Evolutionary conservation across 64 coral and sea anemone species (phyloP), one percentile per base, ranked within the genome.

Genomic region (Stichodactyla helianthus): DNA sequence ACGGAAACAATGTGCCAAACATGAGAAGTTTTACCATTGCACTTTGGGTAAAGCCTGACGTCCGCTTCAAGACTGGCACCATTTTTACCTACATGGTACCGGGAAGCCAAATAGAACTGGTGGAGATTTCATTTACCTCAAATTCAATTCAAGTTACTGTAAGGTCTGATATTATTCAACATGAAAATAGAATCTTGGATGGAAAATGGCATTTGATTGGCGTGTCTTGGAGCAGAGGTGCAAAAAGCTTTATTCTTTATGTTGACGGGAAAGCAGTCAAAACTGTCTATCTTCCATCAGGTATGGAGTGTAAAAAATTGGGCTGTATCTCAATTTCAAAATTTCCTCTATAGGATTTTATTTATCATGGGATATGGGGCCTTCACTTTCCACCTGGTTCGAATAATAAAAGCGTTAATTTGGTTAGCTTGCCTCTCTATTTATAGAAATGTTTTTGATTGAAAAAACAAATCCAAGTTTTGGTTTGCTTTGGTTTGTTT

Each of bases 81-180:
- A 54, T 93, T 44, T 86, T 93, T 58, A 93, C 79, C 20, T 93
- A 93, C 51, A 88, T 83, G 22, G 71, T 89, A 28, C 86, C 82
- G 53, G 57, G 20, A 15, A 52, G 62, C 31, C 35, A 58, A 59
- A 18, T 53, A 2, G 87, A 93, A 82, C 50, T 54, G 20, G 85
- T 93, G 31, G 74, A 88, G 55, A 51, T 93, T 18, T 93, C 87
- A 53, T 93, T 93, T 50, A 86, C 86, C 12, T 1, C 68, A 12
- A 74, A 31, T 1, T 5, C 10, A 51, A 0, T 56, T 0, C 26
- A 83, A 84, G 67, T 84, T 77, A 52, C 7, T 23, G 74, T 51
- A 20, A 54, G 52, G 18, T 53, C 6, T 26, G 77, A 88, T 56
- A 52, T 84, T 50, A 68, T 91, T 77, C 55, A 91, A 53, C 14